Conservation (phyloP, 2,797 vertebrate genomes). For the Sebastes matsubarae region DNA sequence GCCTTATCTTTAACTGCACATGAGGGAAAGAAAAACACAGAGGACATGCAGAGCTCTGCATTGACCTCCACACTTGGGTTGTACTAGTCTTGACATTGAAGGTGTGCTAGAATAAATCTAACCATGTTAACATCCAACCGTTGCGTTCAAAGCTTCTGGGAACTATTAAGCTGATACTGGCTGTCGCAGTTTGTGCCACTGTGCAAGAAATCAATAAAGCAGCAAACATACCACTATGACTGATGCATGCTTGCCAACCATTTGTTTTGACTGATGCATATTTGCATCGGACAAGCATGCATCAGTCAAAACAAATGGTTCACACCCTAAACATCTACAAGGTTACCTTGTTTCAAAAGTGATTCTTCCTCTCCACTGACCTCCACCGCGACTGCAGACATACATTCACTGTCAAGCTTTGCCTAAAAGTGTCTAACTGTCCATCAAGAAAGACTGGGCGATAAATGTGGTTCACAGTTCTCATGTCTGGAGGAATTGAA, state of each 20-base stretch:
- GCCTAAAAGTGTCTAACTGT: background rate
- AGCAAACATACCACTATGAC: background rate
- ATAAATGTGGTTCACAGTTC: background rate
- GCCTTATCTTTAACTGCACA: constrained; percentile 75
- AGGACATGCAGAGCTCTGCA: constrained; percentile 32
- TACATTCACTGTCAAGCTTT: background rate
- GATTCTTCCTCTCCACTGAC: background rate
- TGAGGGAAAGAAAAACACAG: constrained; percentile 63
- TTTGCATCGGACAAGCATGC: background rate
- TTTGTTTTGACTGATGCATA: background rate
- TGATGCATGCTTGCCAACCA: background rate
- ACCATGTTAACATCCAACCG: background rate
- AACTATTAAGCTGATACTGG: background rate
- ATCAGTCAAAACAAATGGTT: background rate
- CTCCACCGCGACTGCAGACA: background rate
- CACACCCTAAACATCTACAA: background rate
- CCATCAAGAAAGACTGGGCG: background rate
- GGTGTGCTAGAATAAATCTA: constrained; percentile 26
- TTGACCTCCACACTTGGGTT: constrained; percentile 59
- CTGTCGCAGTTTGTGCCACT: background rate
- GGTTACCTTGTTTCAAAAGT: background rate
- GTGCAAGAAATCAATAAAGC: constrained; percentile 33
- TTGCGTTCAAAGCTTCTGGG: background rate
- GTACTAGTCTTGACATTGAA: constrained; percentile 73
- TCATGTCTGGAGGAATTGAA: background rate